Evolutionary conservation across 2,888 invertebrate genomes (phyloP), one percentile per base, ranked within the genome.

Genomic region (Teleiodes luculella): DNA sequence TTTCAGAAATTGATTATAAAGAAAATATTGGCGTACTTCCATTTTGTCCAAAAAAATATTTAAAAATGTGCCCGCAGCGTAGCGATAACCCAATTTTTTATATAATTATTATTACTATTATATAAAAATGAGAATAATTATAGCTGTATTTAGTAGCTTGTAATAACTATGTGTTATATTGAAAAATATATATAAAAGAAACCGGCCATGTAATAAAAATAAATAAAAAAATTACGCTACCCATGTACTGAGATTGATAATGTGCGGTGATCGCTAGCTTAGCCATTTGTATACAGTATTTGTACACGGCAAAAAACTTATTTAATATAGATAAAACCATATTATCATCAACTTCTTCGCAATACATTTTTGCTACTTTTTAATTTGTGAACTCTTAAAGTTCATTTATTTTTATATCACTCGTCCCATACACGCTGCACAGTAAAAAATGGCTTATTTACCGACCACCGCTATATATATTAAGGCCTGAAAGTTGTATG

Each of bases 181-280:
- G 33, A 66, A 68, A 72, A 70, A 65, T n/a, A 57, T 67, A 64
- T 67, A 70, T 66, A 70, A 70, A 72, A 66, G 83, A 86, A 84
- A 86, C 87, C 87, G 87, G 86, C 88, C 88, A 88, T 85, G 69
- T 81, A 71, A 71, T 70, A 73, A 71, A 68, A 58, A 58, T 56
- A 60, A 49, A 45, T 56, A 53, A 59, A 58, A 54, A 57, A 52
- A 57, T 57, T 62, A 66, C 61, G 68, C 66, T 68, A 71, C 60
- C 68, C 72, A 64, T 60, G 76, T 74, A 76, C 74, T 67, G 68
- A 68, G 43, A 39, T 13, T 28, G 20, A 43, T 41, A 41, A 41
- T 14, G 8, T n/a, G 20, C 14, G 24, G 43, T 43, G 13, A 10
- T 43, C 43, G 43, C n/a, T 18, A 24, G 24, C 43, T 43, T 8